A percentile compares a stretch with the other conserved stretches of the same genome.
These are phyloP conservation scores for Oscheius sp. DNA, from an alignment of 2,888 invertebrate species.

Conservation along the genomic window DNA sequence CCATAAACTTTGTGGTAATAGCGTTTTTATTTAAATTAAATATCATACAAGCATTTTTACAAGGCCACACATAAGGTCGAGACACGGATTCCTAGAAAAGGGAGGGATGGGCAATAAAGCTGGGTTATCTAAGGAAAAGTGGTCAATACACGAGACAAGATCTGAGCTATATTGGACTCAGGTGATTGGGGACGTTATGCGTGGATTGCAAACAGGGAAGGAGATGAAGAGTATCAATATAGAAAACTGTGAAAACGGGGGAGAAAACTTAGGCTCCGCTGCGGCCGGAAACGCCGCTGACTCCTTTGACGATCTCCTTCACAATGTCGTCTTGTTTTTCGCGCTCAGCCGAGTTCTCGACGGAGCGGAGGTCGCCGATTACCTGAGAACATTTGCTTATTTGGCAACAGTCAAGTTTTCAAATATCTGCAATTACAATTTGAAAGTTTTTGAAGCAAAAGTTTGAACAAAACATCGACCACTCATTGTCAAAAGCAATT, in stretches of 20 bases:
- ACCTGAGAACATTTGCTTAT: conserved; percentile 41
- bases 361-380: conserved; percentile 56
- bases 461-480: no score
- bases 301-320: conserved; percentile 53
- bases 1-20: conserved; percentile 12
- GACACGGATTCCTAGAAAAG: conserved; percentile 17
- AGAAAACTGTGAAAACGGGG: neutral
- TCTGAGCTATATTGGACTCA: conserved; percentile 7
- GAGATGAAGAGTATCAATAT: conserved; percentile 14
- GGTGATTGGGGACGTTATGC: conserved; percentile 10
- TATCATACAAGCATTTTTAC: conserved; percentile 33
- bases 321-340: conserved; percentile 55
- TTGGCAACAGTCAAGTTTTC: neutral
- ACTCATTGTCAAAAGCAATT: no score
- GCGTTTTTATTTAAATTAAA: conserved; percentile 23
- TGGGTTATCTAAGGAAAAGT: conserved; percentile 5
- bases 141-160: conserved; percentile 29
- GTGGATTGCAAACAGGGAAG: conserved; percentile 14
- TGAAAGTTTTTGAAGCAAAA: neutral
- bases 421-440: neutral
- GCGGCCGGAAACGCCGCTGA: conserved; percentile 39
- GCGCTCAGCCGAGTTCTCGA: conserved; percentile 52
- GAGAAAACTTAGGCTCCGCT: conserved; percentile 35
- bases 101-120: conserved; percentile 16
- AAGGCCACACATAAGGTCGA: conserved; percentile 33